Evolutionary conservation across 2,797 vertebrate species (phyloP), one percentile per base, ranked within the genome.

Genomic region (Rhabdophis nuchalis): DNA sequence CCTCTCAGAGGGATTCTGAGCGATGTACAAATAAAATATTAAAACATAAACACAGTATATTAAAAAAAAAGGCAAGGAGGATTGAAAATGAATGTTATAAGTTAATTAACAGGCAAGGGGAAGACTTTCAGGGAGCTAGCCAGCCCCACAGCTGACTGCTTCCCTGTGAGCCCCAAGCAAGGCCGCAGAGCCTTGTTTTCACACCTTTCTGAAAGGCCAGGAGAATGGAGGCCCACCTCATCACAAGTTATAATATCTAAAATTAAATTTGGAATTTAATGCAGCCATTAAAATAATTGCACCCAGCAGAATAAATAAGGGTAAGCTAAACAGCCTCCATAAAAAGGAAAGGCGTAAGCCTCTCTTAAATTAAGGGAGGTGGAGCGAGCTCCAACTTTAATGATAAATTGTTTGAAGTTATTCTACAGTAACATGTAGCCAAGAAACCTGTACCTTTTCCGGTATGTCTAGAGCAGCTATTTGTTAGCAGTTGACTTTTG

Each of bases 381-480:
- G 20, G 72, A 10, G 72, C 20, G 36, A 82, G 20, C 36, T 46
- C 20, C 36, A 25, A 25, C 41, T 46, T 82, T 5, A 82, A 12
- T 82, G 20, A 46, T 82, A 82, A 46, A 82, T 46, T 25, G 20
- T 46, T 82, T 46, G 60, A 64, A n/a, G 29, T 64, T 64, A 64
- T 64, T 64, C 27, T 13, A 13, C 29, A 64, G 57, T 57, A 53
- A 86, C 92, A 25, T 92, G 61, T 94, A 92, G 92, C 58, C 89
- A 36, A 54, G 90, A 85, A 68, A 91, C 88, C 54, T 72, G 60
- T 93, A 93, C 0, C 0, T 50, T 87, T 95, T 95, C 95, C 94
- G 58, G 57, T 92, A 87, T 56, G 61, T 88, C 88, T 90, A 85
- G 91, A 82, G 91, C 87, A 95, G 93, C 92, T 90, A 60, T 2